Evolutionary conservation across 2,113 vertebrate genomes (phyloP).

Genomic region (Crotalus viridis): DNA sequence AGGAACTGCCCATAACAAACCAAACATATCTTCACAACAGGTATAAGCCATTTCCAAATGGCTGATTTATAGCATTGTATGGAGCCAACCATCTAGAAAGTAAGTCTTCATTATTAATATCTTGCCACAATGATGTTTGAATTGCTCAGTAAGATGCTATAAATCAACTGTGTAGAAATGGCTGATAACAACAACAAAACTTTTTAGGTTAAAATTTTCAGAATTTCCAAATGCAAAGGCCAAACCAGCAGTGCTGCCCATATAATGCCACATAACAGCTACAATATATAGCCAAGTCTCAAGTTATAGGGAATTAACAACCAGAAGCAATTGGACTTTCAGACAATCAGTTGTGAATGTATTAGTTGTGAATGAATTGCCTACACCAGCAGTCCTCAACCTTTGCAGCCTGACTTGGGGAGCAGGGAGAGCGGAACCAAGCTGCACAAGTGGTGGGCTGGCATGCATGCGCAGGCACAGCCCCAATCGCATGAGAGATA

Average conservation of each 20-base stretch:
- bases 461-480: rapidly evolving
- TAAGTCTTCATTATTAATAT: background rate
- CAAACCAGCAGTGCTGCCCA: no score
- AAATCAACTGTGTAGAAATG: background rate
- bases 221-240: background rate
- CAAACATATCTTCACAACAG: background rate
- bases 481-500: background rate
- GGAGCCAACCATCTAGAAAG: background rate
- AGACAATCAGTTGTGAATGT: background rate
- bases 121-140: background rate
- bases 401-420: background rate
- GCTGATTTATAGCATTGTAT: background rate
- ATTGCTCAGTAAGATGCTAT: background rate
- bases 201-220: background rate
- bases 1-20: background rate
- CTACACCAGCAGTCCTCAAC: background rate
- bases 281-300: background rate
- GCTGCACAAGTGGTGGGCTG: rapidly evolving
- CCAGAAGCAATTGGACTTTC: background rate
- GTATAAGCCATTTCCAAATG: background rate
- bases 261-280: background rate
- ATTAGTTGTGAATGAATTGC: background rate
- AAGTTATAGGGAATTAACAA: background rate
- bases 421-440: background rate
- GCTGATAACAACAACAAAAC: background rate